Evolutionary conservation across 2,797 vertebrate species (phyloP), one percentile per base, ranked within the genome.

Genomic region (Anguilla marmorata): DNA sequence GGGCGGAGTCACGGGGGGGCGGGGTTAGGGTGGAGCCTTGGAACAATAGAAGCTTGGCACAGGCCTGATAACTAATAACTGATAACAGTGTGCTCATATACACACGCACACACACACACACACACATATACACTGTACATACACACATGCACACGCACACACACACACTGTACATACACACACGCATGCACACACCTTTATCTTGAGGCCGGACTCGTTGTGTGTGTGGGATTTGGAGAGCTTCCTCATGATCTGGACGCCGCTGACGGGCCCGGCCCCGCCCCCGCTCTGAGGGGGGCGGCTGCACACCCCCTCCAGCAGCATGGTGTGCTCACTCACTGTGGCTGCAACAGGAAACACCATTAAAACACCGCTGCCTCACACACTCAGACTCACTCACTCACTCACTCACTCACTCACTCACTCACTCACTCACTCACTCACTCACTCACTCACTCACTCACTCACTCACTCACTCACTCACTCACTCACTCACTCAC

Each of bases 291-390:
- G 97, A 0, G 97, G 97, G 0, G 97, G 98, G 0, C 98, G 97
- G 84, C 94, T 96, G 91, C 96, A 96, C 19, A 96, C 96, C 90
- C 97, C 97, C 92, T 99, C 98, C 88, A 99, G 93, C 85, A 99
- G 92, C 98, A 99, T 99, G 24, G 98, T 99, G 90, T 99, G 98
- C 91, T 99, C 99, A 69, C 98, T 99, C 90, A 99, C 97, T n/a
- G 98, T 98, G 91, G 97, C 98, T 99, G 93, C 2, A 93, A 89
- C 8, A 41, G 56, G 45, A 54, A 82, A 90, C 37, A 69, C 24
- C 33, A 6, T 41, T 52, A 56, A 11, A 7, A 33, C 24, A 50
- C 9, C 16, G 21, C 3, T 92, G 92, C 24, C 1, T 91, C 74
- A 93, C 87, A 33, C 27, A 69, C 24, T 27, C 66, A 90, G 91